Base-by-base conservation (phyloP, 1,140 invertebrate species). In the Dermatophagoides farinae region DNA sequence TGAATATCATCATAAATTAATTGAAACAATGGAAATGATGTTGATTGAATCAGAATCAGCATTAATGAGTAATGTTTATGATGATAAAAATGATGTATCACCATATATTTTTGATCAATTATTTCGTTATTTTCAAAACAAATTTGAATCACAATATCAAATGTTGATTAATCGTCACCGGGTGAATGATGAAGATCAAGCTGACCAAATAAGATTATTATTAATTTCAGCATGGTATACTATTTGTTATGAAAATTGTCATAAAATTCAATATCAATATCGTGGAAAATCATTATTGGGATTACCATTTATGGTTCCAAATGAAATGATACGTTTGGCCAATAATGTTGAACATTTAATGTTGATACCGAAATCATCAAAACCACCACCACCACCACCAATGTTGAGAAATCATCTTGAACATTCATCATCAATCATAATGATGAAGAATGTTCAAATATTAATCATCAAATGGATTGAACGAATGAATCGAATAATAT, bases 21-120 rank as follows among this genome's bases (percentile, higher is more conserved):
- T 41, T 4, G 50, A 62, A 22, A 37, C 63, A 18, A 50, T 63
- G 59, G 59, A 62, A 23, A 61, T 37, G 22, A 18, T 61, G 12
- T 51, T 41, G 1, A 25, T 63, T 53, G 49, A 44, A 6, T 41
- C 18, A 11, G 62, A 63, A 47, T 22, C 60, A 8, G 38, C 31
- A n/a, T 25, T 60, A n/a, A 12, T 60, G 8, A 50, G 44, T 20
- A 44, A 47, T n/a, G 44, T 47, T 22, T 60, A 49, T 44, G 46
- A 55, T 4, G 53, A 55, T 23, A 55, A 55, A 23, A 18, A 4
- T 12, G 53, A 55, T 25, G 31, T 23, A n/a, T 39, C 53, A 14
- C 14, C 12, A 44, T n/a, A 1, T 16, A n/a, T 55, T 4, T 11
- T 55, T 23, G n/a, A 23, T 23, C 14, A 23, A n/a, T 18, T 55